Evolutionary conservation across 2,113 vertebrate genomes (phyloP).

Genomic region (Neodontobutis hainanensis): DNA sequence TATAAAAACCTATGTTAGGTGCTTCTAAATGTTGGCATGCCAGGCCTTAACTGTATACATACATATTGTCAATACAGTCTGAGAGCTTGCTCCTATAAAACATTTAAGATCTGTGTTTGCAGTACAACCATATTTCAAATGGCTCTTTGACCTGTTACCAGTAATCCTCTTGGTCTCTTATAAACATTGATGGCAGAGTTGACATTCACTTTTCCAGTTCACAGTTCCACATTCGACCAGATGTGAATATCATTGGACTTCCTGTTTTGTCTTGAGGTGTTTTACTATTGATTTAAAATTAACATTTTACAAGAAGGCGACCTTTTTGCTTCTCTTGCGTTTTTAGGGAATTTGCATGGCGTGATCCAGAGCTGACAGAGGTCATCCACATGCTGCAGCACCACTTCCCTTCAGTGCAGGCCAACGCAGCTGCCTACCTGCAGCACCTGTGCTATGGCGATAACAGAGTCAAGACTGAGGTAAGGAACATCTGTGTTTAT

Average conservation of each 20-base stretch:
- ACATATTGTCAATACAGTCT: not conserved
- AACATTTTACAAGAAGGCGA: not conserved
- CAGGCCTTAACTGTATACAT: not conserved
- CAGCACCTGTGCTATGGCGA: conserved; percentile 97
- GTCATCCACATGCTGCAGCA: conserved; percentile 99
- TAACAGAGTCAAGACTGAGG: conserved; percentile 91
- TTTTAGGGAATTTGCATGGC: conserved; percentile 94
- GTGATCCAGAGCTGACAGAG: conserved; percentile 92
- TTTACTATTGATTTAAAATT: conserved; percentile 7
- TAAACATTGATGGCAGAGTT: not conserved
- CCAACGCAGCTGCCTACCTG: conserved; percentile 94
- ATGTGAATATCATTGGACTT: conserved; percentile 35
- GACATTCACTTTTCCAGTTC: not conserved
- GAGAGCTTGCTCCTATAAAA: not conserved
- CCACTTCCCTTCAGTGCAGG: conserved; percentile 95
- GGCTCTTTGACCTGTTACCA: not conserved
- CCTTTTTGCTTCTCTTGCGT: conserved; percentile 26
- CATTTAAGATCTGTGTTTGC: not conserved
- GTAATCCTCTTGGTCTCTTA: not conserved
- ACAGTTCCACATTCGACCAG: conserved; percentile 13
- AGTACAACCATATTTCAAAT: not conserved
- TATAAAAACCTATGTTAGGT: too few relatives aligned
- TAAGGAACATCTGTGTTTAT: conserved; percentile 53
- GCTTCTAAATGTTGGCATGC: too few relatives aligned
- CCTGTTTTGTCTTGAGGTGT: conserved; percentile 16